These are phyloP conservation scores for Rhabdophis nuchalis DNA, from an alignment of 2,797 vertebrate genomes.

Conservation along the genomic window DNA sequence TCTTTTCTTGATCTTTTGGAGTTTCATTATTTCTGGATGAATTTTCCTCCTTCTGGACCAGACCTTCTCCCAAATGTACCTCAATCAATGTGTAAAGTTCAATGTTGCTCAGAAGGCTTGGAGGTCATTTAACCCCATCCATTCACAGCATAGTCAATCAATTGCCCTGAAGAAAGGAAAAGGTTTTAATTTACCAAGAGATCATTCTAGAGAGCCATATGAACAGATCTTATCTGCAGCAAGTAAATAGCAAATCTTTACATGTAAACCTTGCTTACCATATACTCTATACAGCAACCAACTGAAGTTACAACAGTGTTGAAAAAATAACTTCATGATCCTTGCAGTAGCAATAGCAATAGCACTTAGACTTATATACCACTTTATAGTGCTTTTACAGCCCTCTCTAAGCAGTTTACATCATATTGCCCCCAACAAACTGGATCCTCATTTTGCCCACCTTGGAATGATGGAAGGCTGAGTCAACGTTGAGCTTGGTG, in stretches of 20 bases:
- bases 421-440: no score
- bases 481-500: no score
- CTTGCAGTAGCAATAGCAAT: background rate
- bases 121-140: background rate
- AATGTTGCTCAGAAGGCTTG: background rate
- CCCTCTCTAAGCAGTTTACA: no score
- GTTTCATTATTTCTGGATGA: background rate
- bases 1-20: background rate
- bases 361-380: no score
- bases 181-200: background rate
- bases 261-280: background rate
- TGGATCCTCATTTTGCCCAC: no score
- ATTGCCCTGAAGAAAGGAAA: background rate
- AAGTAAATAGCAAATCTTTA: background rate
- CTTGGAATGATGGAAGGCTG: no score
- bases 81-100: background rate
- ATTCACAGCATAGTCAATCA: background rate
- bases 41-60: background rate
- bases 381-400: no score
- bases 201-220: background rate
- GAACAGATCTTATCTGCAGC: background rate
- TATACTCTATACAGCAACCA: background rate
- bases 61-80: background rate
- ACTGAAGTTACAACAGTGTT: background rate
- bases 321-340: background rate